phyloP scores from a whole-genome alignment of 2,888 invertebrate genomes.

The Dynastes grantii region DNA sequence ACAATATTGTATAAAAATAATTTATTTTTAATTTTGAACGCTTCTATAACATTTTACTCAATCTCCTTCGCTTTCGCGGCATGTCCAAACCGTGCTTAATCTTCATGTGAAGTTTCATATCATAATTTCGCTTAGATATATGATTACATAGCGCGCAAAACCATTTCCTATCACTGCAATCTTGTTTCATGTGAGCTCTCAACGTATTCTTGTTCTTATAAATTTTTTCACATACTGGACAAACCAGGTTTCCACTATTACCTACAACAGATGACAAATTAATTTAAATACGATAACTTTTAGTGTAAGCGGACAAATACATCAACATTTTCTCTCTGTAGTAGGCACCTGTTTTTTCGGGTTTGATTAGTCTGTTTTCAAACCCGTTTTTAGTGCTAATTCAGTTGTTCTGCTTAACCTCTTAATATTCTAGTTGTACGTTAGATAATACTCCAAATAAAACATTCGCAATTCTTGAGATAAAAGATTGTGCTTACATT shows the following conservation, averaged over 20 bases:
- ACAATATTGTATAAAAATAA: constrained; percentile 21
- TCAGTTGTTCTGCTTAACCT: too few relatives aligned
- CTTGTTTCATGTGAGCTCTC: constrained; percentile 36
- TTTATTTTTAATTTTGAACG: neutral
- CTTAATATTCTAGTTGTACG: too few relatives aligned
- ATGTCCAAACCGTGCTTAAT: constrained; percentile 26
- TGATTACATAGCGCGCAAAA: constrained; percentile 48
- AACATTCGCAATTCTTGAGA: too few relatives aligned
- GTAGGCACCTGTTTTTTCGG: too few relatives aligned
- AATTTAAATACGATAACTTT: neutral
- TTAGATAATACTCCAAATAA: too few relatives aligned
- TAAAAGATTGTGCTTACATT: too few relatives aligned
- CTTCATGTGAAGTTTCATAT: constrained; percentile 26
- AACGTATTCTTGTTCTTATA: constrained; percentile 39
- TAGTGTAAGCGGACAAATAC: too few relatives aligned
- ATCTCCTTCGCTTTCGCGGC: constrained; percentile 12
- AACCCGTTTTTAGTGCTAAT: too few relatives aligned
- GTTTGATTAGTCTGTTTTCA: too few relatives aligned
- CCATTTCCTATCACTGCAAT: constrained; percentile 34
- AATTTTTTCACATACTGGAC: constrained; percentile 21
- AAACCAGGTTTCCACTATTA: constrained; percentile 2
- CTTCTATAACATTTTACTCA: neutral
- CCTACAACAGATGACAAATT: constrained; percentile 16
- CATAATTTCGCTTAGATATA: constrained; percentile 44
- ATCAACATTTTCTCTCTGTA: too few relatives aligned